phyloP scores from a whole-genome alignment of 2,113 vertebrate genomes.

The Dolichallabes microphthalmus region DNA sequence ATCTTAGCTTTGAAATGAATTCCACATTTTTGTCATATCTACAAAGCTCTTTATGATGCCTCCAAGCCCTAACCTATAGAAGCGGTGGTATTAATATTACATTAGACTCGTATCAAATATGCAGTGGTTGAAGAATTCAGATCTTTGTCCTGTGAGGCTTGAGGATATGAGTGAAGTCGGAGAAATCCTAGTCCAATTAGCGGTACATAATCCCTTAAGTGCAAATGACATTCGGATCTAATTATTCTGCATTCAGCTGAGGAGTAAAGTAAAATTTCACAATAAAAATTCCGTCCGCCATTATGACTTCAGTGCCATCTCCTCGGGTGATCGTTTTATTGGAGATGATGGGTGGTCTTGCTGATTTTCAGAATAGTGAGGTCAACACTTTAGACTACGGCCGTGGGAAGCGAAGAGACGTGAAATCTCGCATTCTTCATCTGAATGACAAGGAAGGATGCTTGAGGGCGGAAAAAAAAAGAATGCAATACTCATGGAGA shows the following conservation, averaged over 20 bases:
- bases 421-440: slow-evolving; percentile 46
- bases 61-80: neutral
- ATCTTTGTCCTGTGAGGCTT: slow-evolving; percentile 18
- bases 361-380: slow-evolving; percentile 50
- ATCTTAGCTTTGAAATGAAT: slow-evolving; percentile 12
- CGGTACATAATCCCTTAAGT: slow-evolving; percentile 31
- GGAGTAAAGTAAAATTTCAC: neutral
- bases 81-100: slow-evolving; percentile 32
- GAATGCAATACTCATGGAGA: slow-evolving; percentile 63
- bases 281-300: neutral
- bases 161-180: slow-evolving; percentile 13
- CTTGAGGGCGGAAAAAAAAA: slow-evolving; percentile 57
- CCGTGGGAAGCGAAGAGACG: slow-evolving; percentile 64
- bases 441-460: slow-evolving; percentile 66
- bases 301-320: neutral
- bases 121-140: slow-evolving; percentile 13
- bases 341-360: slow-evolving; percentile 49
- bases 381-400: slow-evolving; percentile 59
- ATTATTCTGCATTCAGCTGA: neutral
- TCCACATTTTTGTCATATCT: neutral
- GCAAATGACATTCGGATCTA: slow-evolving; percentile 10
- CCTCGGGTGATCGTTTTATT: slow-evolving; percentile 43
- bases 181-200: slow-evolving; percentile 30
- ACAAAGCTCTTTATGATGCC: neutral
- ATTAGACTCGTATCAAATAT: slow-evolving; percentile 30